A percentile compares a stretch with the other conserved stretches of the same genome.
Conservation (phyloP, 2,797 vertebrate genomes). For the Sandelia bainsii region DNA sequence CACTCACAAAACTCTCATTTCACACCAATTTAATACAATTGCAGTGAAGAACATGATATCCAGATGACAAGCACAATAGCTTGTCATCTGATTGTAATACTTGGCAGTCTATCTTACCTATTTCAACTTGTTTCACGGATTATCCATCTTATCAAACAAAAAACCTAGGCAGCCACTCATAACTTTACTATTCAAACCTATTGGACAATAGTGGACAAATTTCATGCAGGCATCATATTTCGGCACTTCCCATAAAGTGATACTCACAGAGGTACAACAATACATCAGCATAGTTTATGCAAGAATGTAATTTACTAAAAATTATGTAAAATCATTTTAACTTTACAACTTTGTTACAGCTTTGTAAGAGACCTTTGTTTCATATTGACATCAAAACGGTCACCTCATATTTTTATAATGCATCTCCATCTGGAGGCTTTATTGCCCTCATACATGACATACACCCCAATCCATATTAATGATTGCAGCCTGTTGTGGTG, state of each 20-base stretch:
- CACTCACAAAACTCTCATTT: slow-evolving; percentile 43
- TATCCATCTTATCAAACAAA: slow-evolving; percentile 31
- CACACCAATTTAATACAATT: slow-evolving; percentile 37
- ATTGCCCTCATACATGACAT: slow-evolving; percentile 43
- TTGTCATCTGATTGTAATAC: slow-evolving; percentile 33
- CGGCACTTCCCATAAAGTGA: neutral
- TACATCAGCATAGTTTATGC: neutral
- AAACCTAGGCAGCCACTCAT: slow-evolving; percentile 7
- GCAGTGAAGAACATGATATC: neutral
- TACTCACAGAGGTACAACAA: neutral
- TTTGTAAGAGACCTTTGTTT: neutral
- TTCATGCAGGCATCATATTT: neutral
- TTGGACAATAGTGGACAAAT: too few relatives aligned
- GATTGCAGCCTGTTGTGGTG: slow-evolving; percentile 48
- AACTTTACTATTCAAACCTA: neutral
- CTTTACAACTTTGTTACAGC: neutral
- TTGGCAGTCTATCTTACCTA: slow-evolving; percentile 6
- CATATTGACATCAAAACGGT: neutral
- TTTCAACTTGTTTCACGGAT: neutral
- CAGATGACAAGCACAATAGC: neutral
- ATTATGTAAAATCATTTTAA: neutral
- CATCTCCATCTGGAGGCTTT: slow-evolving; percentile 20
- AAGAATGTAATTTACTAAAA: neutral
- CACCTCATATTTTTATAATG: neutral
- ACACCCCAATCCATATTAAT: slow-evolving; percentile 66